A percentile compares a stretch with the other conserved stretches of the same genome.
Conservation (phyloP, 1,140 invertebrate genomes). For the Artemia franciscana region DNA sequence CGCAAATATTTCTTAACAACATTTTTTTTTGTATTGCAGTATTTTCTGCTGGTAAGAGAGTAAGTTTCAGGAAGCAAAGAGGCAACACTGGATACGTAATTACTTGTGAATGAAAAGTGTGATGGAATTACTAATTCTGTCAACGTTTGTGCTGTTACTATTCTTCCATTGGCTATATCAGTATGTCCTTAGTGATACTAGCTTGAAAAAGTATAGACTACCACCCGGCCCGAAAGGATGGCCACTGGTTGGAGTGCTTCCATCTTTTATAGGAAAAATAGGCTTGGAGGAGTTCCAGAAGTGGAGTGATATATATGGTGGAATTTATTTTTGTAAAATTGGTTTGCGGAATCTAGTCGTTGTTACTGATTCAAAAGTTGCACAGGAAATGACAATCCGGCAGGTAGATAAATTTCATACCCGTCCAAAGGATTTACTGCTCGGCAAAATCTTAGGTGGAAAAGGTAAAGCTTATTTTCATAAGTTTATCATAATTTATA, state of each 20-base stretch:
- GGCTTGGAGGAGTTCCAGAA: not conserved
- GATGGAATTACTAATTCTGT: no score
- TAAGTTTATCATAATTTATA: no score
- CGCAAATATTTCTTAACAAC: no score
- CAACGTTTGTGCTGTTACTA: no score
- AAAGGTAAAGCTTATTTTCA: not conserved
- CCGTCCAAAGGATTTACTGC: not conserved
- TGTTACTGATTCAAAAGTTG: not conserved
- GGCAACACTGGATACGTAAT: no score
- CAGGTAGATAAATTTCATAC: not conserved
- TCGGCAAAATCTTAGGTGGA: not conserved
- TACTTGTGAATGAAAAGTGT: no score
- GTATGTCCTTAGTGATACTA: not conserved
- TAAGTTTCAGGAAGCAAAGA: no score
- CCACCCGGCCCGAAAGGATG: not conserved
- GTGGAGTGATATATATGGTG: not conserved
- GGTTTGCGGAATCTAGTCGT: not conserved
- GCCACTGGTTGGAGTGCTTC: not conserved
- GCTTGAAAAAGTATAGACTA: not conserved
- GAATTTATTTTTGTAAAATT: not conserved
- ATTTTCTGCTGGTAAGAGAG: no score
- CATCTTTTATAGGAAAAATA: not conserved
- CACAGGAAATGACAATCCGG: not conserved
- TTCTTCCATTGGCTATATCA: not conserved
- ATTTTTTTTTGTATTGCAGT: no score